These are phyloP conservation scores for Eledona agricola DNA, from an alignment of 2,888 invertebrate species.

Conservation along the genomic window DNA sequence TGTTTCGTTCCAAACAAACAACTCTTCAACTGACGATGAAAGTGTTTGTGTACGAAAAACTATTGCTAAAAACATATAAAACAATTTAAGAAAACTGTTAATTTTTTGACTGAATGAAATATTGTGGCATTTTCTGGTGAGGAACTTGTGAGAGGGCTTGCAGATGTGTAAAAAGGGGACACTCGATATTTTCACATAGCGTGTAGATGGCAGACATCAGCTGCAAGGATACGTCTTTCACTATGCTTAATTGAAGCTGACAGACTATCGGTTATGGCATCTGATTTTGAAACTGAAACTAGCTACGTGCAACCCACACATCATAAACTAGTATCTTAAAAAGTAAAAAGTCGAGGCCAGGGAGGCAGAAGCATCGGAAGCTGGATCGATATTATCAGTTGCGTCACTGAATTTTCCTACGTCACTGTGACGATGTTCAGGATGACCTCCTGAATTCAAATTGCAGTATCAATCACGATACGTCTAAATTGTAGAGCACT, in stretches of 20 bases:
- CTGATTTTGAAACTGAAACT: slow-evolving; percentile 31
- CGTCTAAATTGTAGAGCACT: neutral
- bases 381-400: slow-evolving; percentile 44
- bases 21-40: no score
- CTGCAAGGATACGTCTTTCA: slow-evolving; percentile 38
- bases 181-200: slow-evolving; percentile 30
- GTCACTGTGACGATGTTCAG: slow-evolving; percentile 39
- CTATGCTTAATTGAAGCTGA: slow-evolving; percentile 44
- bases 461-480: slow-evolving; percentile 3
- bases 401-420: slow-evolving; percentile 42
- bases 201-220: slow-evolving; percentile 26
- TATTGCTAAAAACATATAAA: no score
- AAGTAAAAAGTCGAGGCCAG: slow-evolving; percentile 36
- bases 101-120: no score
- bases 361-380: slow-evolving; percentile 36
- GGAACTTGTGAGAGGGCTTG: no score
- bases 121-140: no score
- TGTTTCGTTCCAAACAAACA: no score
- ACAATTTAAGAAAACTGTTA: no score
- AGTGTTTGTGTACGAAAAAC: no score
- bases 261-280: slow-evolving; percentile 44
- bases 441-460: slow-evolving; percentile 12
- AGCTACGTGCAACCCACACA: no score
- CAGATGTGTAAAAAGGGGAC: slow-evolving; percentile 23
- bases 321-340: no score